Evolutionary conservation across 2,797 vertebrate species (phyloP).

Genomic region (Rhabdomys pumilio): DNA sequence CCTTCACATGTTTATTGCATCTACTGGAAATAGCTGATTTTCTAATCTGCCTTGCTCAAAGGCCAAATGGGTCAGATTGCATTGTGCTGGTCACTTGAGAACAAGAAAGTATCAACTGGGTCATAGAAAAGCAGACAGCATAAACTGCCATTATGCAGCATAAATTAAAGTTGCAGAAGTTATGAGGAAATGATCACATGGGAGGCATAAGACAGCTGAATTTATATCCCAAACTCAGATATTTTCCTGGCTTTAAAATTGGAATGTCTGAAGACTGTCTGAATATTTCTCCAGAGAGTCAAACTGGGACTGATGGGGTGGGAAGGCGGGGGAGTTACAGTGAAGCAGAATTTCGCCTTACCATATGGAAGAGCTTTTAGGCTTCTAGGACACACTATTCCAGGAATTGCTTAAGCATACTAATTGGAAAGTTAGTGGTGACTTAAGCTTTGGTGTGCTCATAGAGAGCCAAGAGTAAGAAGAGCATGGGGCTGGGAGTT

Average conservation of each 20-base stretch:
- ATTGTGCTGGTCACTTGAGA: slow-evolving; percentile 58
- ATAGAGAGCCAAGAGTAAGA: not conserved
- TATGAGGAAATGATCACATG: slow-evolving; percentile 79
- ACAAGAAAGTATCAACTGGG: slow-evolving; percentile 45
- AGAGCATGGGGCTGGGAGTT: not conserved
- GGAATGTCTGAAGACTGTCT: slow-evolving; percentile 83
- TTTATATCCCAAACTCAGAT: slow-evolving; percentile 81
- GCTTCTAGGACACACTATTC: slow-evolving; percentile 49
- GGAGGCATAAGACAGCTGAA: slow-evolving; percentile 75
- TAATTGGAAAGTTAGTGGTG: slow-evolving; percentile 17
- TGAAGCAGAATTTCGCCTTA: slow-evolving; percentile 64
- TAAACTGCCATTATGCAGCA: slow-evolving; percentile 72
- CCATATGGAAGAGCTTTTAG: slow-evolving; percentile 79
- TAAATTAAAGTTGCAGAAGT: slow-evolving; percentile 81
- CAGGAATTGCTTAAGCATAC: slow-evolving; percentile 65
- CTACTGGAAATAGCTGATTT: slow-evolving; percentile 55
- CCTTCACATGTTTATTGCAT: not conserved
- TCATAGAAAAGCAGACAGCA: slow-evolving; percentile 67
- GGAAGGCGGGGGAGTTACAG: slow-evolving; percentile 42
- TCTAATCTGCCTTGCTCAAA: slow-evolving; percentile 49
- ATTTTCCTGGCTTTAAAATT: slow-evolving; percentile 83
- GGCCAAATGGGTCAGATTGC: slow-evolving; percentile 66
- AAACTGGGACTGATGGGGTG: slow-evolving; percentile 54
- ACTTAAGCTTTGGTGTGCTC: slow-evolving; percentile 11
- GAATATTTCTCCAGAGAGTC: slow-evolving; percentile 77